Conservation (phyloP, 2,113 vertebrate species). For the Salminus brasiliensis region DNA sequence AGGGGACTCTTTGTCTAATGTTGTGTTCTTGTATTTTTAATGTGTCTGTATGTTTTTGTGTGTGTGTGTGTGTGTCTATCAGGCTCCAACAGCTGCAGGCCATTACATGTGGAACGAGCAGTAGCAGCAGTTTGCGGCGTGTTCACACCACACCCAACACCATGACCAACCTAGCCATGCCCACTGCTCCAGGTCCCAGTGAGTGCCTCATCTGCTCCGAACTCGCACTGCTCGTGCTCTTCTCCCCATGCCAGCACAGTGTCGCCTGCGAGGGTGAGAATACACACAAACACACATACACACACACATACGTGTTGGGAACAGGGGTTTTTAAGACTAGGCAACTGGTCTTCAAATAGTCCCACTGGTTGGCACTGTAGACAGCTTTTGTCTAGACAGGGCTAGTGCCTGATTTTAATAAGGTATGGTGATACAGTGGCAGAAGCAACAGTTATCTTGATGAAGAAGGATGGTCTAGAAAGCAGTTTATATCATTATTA, state of each 20-base stretch:
- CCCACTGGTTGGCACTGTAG: background rate
- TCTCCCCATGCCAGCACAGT: conserved; percentile 95
- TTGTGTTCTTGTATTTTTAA: no score
- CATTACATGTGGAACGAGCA: conserved; percentile 69
- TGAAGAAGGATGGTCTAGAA: background rate
- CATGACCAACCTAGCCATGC: conserved; percentile 90
- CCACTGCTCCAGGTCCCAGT: conserved; percentile 76
- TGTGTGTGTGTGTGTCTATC: conserved; percentile 40
- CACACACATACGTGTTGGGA: no score
- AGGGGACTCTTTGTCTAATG: background rate
- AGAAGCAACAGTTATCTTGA: background rate
- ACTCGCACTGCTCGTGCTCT: conserved; percentile 89
- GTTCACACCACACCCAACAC: conserved; percentile 91
- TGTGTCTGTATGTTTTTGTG: background rate
- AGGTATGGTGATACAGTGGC: background rate
- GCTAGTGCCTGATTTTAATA: background rate
- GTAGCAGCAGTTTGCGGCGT: conserved; percentile 79
- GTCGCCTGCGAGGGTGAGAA: conserved; percentile 92
- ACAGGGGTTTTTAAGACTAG: background rate
- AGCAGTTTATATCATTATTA: no score
- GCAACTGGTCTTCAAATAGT: background rate
- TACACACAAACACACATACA: background rate
- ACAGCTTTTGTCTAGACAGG: background rate
- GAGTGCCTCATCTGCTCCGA: conserved; percentile 99
- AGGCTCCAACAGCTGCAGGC: conserved; percentile 84